These are phyloP conservation scores for Pseudomyrmex cubaensis DNA, from an alignment of 1,140 invertebrate species.

Conservation along the genomic window DNA sequence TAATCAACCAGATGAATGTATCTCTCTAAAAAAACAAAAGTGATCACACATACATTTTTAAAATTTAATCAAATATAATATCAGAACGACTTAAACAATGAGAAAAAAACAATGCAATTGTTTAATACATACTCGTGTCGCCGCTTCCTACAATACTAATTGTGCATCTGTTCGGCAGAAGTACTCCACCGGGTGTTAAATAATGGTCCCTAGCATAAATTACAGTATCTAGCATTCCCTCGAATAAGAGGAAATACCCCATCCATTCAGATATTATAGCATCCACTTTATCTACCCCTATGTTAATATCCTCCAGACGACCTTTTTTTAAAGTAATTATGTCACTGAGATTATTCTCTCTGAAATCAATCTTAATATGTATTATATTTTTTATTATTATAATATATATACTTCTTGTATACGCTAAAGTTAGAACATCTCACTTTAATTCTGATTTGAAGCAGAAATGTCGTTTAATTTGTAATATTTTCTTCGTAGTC, in stretches of 20 bases:
- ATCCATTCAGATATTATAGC: constrained; percentile 99
- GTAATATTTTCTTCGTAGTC: background rate
- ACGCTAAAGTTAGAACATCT: too few species aligned
- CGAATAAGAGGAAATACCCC: constrained; percentile 99
- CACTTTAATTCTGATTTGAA: too few species aligned
- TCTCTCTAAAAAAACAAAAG: constrained; percentile 84
- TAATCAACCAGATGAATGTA: constrained; percentile 92
- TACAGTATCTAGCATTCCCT: constrained; percentile 98
- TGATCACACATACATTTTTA: background rate
- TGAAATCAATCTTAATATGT: constrained; percentile 81
- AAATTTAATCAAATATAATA: constrained; percentile 16
- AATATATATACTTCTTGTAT: too few species aligned
- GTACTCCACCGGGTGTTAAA: constrained; percentile 91
- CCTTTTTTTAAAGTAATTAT: constrained; percentile 93
- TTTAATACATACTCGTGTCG: constrained; percentile 90
- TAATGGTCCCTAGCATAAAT: constrained; percentile 97
- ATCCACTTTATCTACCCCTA: constrained; percentile 95
- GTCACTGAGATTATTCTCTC: constrained; percentile 91
- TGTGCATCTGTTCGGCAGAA: constrained; percentile 96
- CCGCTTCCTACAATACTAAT: constrained; percentile 95
- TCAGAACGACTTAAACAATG: constrained; percentile 17
- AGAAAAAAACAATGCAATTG: constrained; percentile 20
- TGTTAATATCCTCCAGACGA: constrained; percentile 94
- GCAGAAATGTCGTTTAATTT: too few species aligned
- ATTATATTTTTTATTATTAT: constrained; percentile 45